Base-by-base conservation (phyloP, 1,140 invertebrate genomes). In the Asobara japonica region DNA sequence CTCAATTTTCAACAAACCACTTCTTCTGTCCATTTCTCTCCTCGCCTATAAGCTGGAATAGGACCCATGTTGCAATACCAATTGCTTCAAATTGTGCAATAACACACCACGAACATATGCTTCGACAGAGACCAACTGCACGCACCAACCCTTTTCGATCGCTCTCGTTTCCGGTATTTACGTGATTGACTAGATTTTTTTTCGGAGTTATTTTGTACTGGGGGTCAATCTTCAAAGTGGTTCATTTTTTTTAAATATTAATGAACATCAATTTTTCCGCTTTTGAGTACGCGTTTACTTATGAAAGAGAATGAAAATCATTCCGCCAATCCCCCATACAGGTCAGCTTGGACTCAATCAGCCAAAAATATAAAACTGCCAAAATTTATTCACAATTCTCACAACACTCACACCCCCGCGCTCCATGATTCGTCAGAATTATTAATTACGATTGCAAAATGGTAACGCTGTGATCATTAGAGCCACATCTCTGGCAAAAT, bases 371-470 rank as follows among this genome's bases (percentile, higher is more conserved):
- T n/a, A n/a, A n/a, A n/a, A n/a, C n/a, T n/a, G n/a, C n/a, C n/a
- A n/a, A n/a, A n/a, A 51, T 51, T 51, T 51, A 25, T 51, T 51
- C 45, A 51, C 2, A 51, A 51, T 51, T 25, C n/a, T 41, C 45
- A 18, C 22, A 51, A 51, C 22, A 5, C 16, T 51, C 45, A 20
- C 22, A 20, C 20, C 18, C 6, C 16, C 22, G 7, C 2, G 20
- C 4, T n/a, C 22, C 45, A 29, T 61, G 41, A 48, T 48, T 61
- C 25, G 56, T 61, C 27, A 27, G n/a, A 27, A 30, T 61, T 61
- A 61, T 61, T 61, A 61, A 61, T 61, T 61, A 61, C 22, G 25
- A 61, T 61, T 29, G 22, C 56, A 61, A 61, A 61, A 29, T 61
- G 56, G 8, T 61, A 29, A 29, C 56, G 8, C 22, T 61, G 56